These are phyloP conservation scores for Ficedula albicollis DNA, from an alignment of 2,797 vertebrate species.

Conservation along the genomic window DNA sequence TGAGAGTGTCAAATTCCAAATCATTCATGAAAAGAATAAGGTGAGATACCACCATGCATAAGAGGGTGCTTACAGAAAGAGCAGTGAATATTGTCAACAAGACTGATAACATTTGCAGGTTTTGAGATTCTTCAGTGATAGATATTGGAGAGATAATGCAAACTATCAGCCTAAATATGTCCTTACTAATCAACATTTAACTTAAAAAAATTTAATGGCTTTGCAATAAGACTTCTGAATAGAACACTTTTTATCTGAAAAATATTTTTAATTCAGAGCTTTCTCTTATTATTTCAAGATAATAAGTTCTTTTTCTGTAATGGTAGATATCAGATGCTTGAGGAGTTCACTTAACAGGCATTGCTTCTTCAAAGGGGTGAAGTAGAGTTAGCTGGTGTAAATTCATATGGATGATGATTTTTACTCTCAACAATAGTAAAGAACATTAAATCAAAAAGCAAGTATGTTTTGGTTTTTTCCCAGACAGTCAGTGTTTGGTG, in stretches of 20 bases:
- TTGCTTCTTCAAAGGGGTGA: background rate
- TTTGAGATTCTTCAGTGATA: background rate
- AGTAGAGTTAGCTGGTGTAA: background rate
- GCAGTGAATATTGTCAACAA: background rate
- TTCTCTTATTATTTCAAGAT: background rate
- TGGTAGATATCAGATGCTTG: background rate
- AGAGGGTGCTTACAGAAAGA: background rate
- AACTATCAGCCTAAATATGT: background rate
- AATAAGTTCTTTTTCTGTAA: background rate
- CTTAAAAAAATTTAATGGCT: background rate
- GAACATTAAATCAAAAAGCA: background rate
- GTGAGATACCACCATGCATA: constrained; percentile 66
- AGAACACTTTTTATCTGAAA: background rate
- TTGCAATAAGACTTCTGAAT: background rate
- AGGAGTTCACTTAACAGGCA: background rate
- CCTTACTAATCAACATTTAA: background rate
- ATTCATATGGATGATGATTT: background rate
- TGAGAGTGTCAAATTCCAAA: constrained; percentile 77
- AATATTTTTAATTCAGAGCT: background rate
- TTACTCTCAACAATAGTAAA: background rate
- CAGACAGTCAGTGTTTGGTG: background rate
- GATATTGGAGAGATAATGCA: background rate
- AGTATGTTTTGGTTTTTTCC: background rate
- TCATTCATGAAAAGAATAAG: constrained; percentile 80
- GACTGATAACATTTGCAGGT: background rate